Base-by-base conservation (phyloP, 2,113 vertebrate species). In the Vanacampus margaritifer region DNA sequence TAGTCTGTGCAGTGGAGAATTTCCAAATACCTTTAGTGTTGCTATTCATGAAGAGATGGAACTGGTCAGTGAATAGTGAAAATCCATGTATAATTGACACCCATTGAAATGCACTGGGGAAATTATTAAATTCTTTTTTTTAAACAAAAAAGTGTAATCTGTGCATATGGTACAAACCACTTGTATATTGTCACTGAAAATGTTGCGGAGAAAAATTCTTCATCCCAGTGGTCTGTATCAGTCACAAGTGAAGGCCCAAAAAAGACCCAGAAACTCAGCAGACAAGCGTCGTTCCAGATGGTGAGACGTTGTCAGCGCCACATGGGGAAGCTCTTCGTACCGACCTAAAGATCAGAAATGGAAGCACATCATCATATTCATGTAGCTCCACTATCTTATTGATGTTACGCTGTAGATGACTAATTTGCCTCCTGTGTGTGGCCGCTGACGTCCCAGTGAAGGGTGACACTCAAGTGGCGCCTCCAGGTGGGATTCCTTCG, bases 251-350 rank as follows among this genome's bases (percentile, higher is more conserved):
- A 5, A 23, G 23, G 7, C 19, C 19, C 21, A n/a, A 51, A 5
- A n/a, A n/a, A n/a, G n/a, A 10, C 48, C 21, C 48, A 23, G 48
- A 51, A 51, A 51, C 9, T 51, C n/a, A 51, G 48, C 48, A 51
- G 21, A 21, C 48, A 23, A 51, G 21, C 48, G 14, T 48, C 21
- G 46, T 48, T 19, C n/a, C 48, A 23, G 48, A 62, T 41, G n/a
- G 19, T 12, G 23, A 67, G 35, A 43, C 3, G 56, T 21, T 71
- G 65, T 94, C 87, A 94, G 82, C 92, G 92, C 93, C 93, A 94
- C 88, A 94, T 92, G 0, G 93, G 92, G 73, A 94, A 95, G 74
- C 76, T 88, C 79, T 94, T 94, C 23, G 85, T 89, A 54, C 89
- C 89, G 14, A 69, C 84, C 93, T 93, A 41, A 24, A 46, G 74